Conservation (phyloP, 1,140 invertebrate species). For the Eumeta japonica region DNA sequence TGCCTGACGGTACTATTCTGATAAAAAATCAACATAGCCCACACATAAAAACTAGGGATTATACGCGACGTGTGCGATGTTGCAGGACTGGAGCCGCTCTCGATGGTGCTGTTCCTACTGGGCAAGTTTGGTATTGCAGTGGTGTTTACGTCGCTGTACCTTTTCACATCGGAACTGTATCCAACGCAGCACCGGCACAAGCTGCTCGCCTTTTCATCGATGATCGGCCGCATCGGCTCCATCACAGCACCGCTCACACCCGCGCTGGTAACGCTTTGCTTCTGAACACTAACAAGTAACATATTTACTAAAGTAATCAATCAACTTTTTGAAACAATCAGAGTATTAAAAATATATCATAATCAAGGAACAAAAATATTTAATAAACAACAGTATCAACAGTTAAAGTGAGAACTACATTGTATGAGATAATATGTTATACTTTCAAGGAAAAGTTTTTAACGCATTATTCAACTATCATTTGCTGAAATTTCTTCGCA, state of each 20-base stretch:
- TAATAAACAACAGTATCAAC: too few relatives aligned
- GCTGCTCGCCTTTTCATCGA: constrained; percentile 50
- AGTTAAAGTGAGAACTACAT: too few relatives aligned
- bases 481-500: too few relatives aligned
- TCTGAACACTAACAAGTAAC: too few relatives aligned
- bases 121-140: constrained; percentile 66
- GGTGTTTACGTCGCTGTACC: constrained; percentile 63
- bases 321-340: too few relatives aligned
- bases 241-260: constrained; percentile 31
- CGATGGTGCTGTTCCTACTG: constrained; percentile 58
- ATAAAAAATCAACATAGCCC: not conserved
- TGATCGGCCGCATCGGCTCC: constrained; percentile 32
- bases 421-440: too few relatives aligned
- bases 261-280: constrained; percentile 29
- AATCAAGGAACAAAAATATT: too few relatives aligned
- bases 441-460: too few relatives aligned
- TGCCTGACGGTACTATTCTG: constrained; percentile 27
- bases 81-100: constrained; percentile 22
- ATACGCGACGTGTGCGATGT: constrained; percentile 6
- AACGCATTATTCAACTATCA: too few relatives aligned
- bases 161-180: constrained; percentile 69
- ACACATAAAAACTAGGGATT: not conserved
- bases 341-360: too few relatives aligned
- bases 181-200: constrained; percentile 65
- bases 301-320: too few relatives aligned